These are phyloP conservation scores for Liolophura sinensis DNA, from an alignment of 1,140 invertebrate genomes.

Conservation along the genomic window DNA sequence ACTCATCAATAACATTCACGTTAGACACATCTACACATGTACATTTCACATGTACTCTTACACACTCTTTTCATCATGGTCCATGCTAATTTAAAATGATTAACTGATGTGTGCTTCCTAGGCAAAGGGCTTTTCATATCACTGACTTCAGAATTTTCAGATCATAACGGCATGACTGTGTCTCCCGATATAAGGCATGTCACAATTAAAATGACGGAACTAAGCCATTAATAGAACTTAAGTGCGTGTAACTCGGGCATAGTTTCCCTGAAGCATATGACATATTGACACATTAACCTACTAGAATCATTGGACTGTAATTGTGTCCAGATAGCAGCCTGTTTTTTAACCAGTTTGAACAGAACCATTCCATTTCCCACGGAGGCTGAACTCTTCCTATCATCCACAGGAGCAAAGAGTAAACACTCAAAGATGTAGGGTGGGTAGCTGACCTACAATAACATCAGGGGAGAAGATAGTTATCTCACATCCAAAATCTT, in stretches of 20 bases:
- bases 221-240: neutral
- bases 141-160: too few species aligned
- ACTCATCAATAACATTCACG: neutral
- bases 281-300: conserved; percentile 18
- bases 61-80: too few species aligned
- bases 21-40: too few species aligned
- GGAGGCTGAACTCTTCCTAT: conserved; percentile 43
- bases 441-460: conserved; percentile 48
- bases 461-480: neutral
- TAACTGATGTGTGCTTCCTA: too few species aligned
- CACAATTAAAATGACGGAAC: too few species aligned
- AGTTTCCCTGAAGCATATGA: neutral
- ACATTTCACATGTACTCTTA: too few species aligned
- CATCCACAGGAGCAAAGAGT: conserved; percentile 44
- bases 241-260: neutral
- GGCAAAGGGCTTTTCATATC: too few species aligned
- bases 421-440: conserved; percentile 58
- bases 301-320: conserved; percentile 38
- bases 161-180: too few species aligned
- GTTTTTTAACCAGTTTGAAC: conserved; percentile 51
- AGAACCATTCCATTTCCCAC: conserved; percentile 54
- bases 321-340: conserved; percentile 39
- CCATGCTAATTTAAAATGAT: too few species aligned
- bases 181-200: too few species aligned
- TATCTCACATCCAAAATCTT: too few species aligned